Conservation (phyloP, 2,888 invertebrate genomes). For the Hartigia nigra region DNA sequence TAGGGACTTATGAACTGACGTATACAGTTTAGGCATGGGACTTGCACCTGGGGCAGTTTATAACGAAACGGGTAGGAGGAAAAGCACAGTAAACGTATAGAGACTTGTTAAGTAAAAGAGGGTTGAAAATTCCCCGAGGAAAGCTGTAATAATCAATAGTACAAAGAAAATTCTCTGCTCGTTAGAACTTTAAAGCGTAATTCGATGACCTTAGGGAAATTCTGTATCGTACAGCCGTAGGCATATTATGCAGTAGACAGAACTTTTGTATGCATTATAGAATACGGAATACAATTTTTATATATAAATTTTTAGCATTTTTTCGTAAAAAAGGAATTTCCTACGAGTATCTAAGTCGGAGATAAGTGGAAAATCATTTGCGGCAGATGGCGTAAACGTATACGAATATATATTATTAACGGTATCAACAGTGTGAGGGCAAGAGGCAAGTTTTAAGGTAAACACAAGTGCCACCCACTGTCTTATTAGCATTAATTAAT, state of each 20-base stretch:
- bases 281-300: neutral
- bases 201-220: neutral
- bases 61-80: neutral
- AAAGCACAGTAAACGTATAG: neutral
- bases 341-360: neutral
- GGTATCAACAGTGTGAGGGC: neutral
- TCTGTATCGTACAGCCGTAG: neutral
- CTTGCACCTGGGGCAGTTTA: too few species aligned
- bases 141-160: neutral
- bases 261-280: neutral
- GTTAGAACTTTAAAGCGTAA: neutral
- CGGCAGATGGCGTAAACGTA: neutral
- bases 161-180: neutral
- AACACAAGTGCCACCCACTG: neutral
- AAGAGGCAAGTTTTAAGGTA: neutral
- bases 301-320: neutral
- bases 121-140: neutral
- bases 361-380: neutral
- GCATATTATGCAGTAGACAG: neutral
- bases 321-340: neutral
- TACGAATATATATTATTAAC: neutral
- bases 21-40: neutral
- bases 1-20: neutral
- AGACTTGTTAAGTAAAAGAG: neutral
- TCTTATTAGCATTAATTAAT: slow-evolving; percentile 33